Base-by-base conservation (phyloP, 2,888 invertebrate species). In the Dysmachus trigonus region DNA sequence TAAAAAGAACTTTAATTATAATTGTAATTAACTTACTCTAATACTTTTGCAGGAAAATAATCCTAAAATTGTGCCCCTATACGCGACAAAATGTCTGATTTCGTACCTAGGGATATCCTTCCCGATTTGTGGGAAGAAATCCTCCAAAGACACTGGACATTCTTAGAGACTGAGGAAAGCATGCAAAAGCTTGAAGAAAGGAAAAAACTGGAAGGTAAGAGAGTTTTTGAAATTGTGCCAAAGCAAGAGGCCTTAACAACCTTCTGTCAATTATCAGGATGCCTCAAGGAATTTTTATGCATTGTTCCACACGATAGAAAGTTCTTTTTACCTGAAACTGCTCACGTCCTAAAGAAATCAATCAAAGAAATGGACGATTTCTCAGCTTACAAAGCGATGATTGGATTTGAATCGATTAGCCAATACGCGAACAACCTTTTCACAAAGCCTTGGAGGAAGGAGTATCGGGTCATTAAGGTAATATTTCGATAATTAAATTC, bases 371-470 rank as follows among this genome's bases (percentile, higher is more conserved):
- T 95, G 89, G 92, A 94, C 6, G 95, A 96, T 89, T 97, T 97
- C 90, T 97, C 96, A 90, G 97, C 96, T 27, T 96, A 96, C 89
- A 94, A 95, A 88, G 96, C 97, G 18, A 95, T 96, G 35, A 93
- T 95, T 76, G 97, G 97, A 15, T 98, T 97, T 94, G 95, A 96
- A 89, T 96, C 97, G 41, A 93, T 98, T 88, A 97, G 96, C 87
- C 93, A 96, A 88, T 98, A 98, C 91, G 97, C 97, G 1, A 95
- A 95, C 86, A 97, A 98, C 92, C 93, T 98, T 87, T 93, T 97
- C 84, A 94, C 95, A 15, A 97, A 97, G 90, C 97, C 97, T 4
- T 98, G 98, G 98, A 93, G 98, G 88, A 96, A 95, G 91, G 98
- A 98, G 91, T 98, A 96, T 91, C 94, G 95, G 89, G 94, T 94